Percentiles rank a stretch among this genome's conserved stretches.
phyloP scores from a whole-genome alignment of 2,113 vertebrate genomes.

The Pseudopipra pipra region DNA sequence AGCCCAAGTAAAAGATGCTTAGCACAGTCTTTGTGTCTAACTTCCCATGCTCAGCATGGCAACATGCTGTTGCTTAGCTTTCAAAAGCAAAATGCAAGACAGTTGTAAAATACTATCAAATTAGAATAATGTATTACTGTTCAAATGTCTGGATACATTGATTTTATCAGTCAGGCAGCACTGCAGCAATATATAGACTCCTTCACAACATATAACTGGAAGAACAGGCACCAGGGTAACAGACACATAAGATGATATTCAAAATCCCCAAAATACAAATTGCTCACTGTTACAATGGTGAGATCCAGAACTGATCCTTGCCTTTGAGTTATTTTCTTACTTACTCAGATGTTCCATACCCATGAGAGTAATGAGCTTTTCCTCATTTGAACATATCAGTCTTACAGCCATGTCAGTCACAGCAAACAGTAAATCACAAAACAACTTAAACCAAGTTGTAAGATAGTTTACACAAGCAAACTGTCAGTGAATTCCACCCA shows the following conservation, averaged over 20 bases:
- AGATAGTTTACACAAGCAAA: neutral
- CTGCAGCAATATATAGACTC: neutral
- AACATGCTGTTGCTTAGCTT: neutral
- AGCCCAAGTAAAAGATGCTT: neutral
- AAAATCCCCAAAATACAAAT: neutral
- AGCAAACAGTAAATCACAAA: neutral
- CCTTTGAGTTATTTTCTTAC: neutral
- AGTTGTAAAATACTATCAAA: neutral
- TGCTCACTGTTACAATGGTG: neutral
- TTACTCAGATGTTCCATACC: neutral
- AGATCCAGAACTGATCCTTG: neutral
- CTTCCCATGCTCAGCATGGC: neutral
- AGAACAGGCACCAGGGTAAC: neutral
- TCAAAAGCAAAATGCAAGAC: neutral
- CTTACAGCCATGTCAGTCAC: neutral
- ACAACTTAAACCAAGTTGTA: neutral
- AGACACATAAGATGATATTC: neutral
- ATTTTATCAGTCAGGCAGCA: neutral
- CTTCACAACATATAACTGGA: neutral
- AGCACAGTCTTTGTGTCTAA: neutral
- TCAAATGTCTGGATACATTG: neutral
- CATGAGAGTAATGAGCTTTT: neutral
- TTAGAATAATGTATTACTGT: neutral
- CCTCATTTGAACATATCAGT: neutral
- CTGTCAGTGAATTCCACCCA: neutral